Evolutionary conservation across 2,888 invertebrate genomes (phyloP).

Genomic region (Stramonita haemastoma): DNA sequence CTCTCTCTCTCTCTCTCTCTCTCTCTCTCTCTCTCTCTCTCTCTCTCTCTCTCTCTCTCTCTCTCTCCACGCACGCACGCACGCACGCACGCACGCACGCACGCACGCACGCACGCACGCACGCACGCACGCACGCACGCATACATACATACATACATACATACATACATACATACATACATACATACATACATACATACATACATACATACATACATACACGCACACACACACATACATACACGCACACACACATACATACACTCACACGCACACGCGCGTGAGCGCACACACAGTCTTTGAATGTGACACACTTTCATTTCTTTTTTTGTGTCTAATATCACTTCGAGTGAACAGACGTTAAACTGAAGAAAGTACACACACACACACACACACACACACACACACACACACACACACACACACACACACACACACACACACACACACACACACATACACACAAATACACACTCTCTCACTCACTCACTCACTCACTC

Average conservation of each 20-base stretch:
- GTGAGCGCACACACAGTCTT: no score
- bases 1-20: no score
- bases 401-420: constrained; percentile 10
- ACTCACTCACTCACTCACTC: neutral
- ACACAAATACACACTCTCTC: neutral
- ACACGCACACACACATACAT: neutral
- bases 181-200: neutral
- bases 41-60: no score
- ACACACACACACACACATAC: neutral
- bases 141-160: neutral
- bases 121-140: neutral
- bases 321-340: no score
- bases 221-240: neutral
- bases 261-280: neutral
- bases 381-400: neutral
- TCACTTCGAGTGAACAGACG: no score
- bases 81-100: neutral
- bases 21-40: no score
- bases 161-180: neutral
- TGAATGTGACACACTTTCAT: no score
- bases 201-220: neutral
- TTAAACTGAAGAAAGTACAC: neutral
- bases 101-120: neutral
- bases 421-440: constrained; percentile 8
- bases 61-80: no score